Conservation (phyloP, 2,113 vertebrate species). For the Eolophus roseicapilla region DNA sequence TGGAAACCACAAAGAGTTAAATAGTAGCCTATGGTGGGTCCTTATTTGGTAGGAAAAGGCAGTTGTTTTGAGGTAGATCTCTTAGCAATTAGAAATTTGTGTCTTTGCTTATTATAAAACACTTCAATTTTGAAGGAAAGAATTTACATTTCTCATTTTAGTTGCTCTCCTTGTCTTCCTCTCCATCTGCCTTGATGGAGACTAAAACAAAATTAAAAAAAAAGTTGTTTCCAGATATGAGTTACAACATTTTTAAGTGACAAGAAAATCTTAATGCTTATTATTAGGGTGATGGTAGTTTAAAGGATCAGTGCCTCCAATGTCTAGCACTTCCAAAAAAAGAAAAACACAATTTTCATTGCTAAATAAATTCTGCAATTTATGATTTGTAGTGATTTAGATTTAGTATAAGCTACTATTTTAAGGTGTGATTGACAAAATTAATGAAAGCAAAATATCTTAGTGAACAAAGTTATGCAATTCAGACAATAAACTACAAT, state of each 20-base stretch:
- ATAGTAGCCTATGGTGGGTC: conserved; percentile 41
- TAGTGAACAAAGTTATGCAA: background rate
- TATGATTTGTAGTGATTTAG: background rate
- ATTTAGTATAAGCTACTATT: background rate
- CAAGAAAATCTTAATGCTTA: conserved; percentile 26
- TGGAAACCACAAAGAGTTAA: conserved; percentile 69
- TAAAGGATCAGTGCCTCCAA: background rate
- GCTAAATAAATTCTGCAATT: background rate
- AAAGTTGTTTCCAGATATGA: conserved; percentile 29
- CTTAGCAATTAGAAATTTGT: conserved; percentile 76
- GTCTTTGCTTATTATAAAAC: conserved; percentile 70
- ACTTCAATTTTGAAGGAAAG: conserved; percentile 62
- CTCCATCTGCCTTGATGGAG: background rate
- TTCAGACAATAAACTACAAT: background rate
- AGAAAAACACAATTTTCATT: background rate
- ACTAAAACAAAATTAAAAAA: background rate
- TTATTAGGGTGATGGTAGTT: background rate
- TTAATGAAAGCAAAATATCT: background rate
- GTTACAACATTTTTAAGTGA: conserved; percentile 37
- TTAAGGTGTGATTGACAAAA: background rate
- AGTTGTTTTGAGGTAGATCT: conserved; percentile 68
- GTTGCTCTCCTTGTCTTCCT: conserved; percentile 5
- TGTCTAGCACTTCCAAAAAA: background rate
- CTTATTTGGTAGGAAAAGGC: conserved; percentile 63
- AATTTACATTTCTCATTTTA: conserved; percentile 57